Conservation (phyloP, 2,888 invertebrate species). For the Camponotus fellah region DNA sequence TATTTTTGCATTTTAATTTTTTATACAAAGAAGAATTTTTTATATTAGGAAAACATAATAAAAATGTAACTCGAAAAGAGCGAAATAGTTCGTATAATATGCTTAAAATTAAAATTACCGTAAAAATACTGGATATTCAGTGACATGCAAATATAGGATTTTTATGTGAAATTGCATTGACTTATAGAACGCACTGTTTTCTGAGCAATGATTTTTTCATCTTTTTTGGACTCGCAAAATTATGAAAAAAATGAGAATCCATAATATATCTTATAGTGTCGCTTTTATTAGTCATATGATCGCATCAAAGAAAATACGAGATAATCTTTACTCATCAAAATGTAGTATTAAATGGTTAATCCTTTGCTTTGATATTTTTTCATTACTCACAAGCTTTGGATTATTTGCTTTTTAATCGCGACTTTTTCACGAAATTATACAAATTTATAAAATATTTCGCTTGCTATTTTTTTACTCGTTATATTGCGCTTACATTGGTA, state of each 20-base stretch:
- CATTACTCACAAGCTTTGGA: not conserved
- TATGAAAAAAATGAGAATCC: conserved; percentile 15
- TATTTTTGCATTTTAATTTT: not conserved
- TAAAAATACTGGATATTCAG: not conserved
- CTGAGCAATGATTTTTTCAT: not conserved
- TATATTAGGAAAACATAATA: not conserved
- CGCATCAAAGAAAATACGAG: not conserved
- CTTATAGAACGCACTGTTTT: not conserved
- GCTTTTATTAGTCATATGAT: not conserved
- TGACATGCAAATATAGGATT: conserved; percentile 28
- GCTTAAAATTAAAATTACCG: conserved; percentile 16
- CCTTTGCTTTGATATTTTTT: not conserved
- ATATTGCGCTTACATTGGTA: not conserved
- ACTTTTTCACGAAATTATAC: not conserved
- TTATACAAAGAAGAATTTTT: not conserved
- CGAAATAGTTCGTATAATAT: not conserved
- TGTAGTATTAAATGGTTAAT: not conserved
- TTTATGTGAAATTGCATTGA: conserved; percentile 25
- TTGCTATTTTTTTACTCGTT: not conserved
- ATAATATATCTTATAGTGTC: not conserved
- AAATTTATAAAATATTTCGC: not conserved
- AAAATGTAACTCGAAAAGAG: not conserved
- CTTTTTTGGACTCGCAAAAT: not conserved
- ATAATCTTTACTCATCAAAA: not conserved
- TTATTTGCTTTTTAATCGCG: not conserved